These are phyloP conservation scores for Strix occidentalis DNA, from an alignment of 2,797 vertebrate species.

Conservation along the genomic window DNA sequence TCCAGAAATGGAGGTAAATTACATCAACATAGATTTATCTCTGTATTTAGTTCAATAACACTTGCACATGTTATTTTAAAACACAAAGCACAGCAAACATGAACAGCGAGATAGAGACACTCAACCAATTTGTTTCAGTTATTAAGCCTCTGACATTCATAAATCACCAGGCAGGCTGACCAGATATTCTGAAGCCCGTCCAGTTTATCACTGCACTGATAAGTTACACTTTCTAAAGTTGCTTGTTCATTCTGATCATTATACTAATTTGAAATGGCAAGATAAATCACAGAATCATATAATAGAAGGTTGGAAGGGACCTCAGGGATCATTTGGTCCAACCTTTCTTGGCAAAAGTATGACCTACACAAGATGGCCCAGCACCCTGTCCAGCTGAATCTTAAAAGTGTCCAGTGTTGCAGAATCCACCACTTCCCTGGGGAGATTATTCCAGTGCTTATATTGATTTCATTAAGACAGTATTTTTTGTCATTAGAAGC, in stretches of 20 bases:
- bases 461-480: not conserved
- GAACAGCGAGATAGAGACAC: not conserved
- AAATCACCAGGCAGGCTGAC: conserved; percentile 37
- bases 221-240: conserved; percentile 17
- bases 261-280: conserved; percentile 39
- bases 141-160: conserved; percentile 27
- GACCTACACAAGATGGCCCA: not conserved
- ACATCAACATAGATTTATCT: not conserved
- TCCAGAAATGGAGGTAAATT: not conserved
- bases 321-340: not conserved
- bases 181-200: not conserved
- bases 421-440: not conserved
- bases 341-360: not conserved
- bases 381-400: not conserved
- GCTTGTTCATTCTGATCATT: conserved; percentile 30
- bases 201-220: not conserved
- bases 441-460: not conserved
- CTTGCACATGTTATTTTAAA: not conserved
- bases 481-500: not conserved
- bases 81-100: not conserved
- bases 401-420: not conserved
- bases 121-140: not conserved
- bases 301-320: not conserved
- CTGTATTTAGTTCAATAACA: not conserved
- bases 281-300: not conserved